Conservation (phyloP, 2,888 invertebrate genomes). For the Hirtodrosophila cameraria region DNA sequence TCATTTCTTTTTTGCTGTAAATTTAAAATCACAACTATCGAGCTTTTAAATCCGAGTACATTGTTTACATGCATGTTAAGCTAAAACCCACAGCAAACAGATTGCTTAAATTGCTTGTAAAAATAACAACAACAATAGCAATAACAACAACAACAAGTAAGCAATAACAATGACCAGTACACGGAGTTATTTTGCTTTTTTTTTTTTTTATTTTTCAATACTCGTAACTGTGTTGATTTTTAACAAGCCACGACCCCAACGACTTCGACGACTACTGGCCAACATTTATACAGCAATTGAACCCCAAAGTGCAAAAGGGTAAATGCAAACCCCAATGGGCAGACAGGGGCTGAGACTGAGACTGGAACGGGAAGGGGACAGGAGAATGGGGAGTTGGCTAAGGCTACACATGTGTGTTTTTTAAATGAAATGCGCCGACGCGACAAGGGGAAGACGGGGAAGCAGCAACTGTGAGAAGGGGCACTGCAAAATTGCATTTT, state of each 20-base stretch:
- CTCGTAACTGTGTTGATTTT: constrained; percentile 59
- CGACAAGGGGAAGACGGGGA: constrained; percentile 5
- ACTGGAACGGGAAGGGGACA: background rate
- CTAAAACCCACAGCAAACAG: constrained; percentile 58
- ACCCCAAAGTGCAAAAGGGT: constrained; percentile 70
- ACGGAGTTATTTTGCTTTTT: constrained; percentile 20
- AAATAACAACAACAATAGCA: constrained; percentile 49
- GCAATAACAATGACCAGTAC: constrained; percentile 50
- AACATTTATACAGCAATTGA: constrained; percentile 73
- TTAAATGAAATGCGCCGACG: constrained; percentile 51
- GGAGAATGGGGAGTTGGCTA: constrained; percentile 29
- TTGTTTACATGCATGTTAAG: constrained; percentile 63
- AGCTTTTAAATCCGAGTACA: constrained; percentile 33
- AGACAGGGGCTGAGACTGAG: background rate
- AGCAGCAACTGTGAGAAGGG: constrained; percentile 16
- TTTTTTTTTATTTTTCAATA: constrained; percentile 26
- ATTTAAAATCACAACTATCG: constrained; percentile 11
- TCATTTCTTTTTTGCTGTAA: background rate
- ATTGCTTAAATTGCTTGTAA: constrained; percentile 74
- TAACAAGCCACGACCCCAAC: constrained; percentile 42
- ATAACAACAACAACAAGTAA: constrained; percentile 33
- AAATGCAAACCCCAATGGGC: constrained; percentile 35
- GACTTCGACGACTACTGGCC: constrained; percentile 17
- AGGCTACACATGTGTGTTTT: constrained; percentile 35
- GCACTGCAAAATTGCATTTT: constrained; percentile 71